Percentiles rank a stretch among this genome's conserved stretches.
Evolutionary conservation across 2,888 invertebrate species (phyloP).

Genomic region (Lasioglossum lativentre): DNA sequence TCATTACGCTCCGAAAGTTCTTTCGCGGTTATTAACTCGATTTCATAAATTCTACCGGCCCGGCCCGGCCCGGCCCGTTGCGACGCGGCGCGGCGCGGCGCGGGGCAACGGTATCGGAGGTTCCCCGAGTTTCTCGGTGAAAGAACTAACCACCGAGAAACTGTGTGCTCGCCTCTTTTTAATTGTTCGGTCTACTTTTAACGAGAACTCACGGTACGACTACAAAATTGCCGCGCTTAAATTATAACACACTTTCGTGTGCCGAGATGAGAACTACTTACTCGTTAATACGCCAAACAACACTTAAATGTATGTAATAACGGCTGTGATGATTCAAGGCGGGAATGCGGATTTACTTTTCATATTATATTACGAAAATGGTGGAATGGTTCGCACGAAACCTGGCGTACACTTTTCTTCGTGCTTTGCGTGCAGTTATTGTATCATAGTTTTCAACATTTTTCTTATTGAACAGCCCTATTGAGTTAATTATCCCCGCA

Average conservation of each 20-base stretch:
- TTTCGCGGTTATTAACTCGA: slow-evolving; percentile 6
- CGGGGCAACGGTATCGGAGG: neutral
- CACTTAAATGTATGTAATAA: neutral
- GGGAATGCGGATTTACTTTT: slow-evolving; percentile 2
- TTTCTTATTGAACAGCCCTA: neutral
- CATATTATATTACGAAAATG: neutral
- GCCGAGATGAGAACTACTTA: neutral
- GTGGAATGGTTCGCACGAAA: neutral
- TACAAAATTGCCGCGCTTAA: neutral
- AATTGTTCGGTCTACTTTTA: slow-evolving; percentile 2
- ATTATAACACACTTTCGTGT: neutral
- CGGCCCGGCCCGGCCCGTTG: neutral
- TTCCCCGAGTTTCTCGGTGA: slow-evolving; percentile 1
- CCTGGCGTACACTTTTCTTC: neutral
- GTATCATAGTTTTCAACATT: neutral
- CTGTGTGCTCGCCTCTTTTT: neutral
- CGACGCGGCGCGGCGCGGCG: no score
- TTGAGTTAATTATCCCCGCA: neutral
- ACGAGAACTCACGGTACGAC: neutral
- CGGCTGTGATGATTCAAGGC: neutral
- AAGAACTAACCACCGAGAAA: neutral
- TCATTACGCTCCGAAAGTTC: slow-evolving; percentile 23
- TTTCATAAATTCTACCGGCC: slow-evolving; percentile 7
- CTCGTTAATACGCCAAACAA: neutral
- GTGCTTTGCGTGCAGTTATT: neutral